Conservation (phyloP, 1,140 invertebrate genomes). For the Dendrolimus kikuchii region DNA sequence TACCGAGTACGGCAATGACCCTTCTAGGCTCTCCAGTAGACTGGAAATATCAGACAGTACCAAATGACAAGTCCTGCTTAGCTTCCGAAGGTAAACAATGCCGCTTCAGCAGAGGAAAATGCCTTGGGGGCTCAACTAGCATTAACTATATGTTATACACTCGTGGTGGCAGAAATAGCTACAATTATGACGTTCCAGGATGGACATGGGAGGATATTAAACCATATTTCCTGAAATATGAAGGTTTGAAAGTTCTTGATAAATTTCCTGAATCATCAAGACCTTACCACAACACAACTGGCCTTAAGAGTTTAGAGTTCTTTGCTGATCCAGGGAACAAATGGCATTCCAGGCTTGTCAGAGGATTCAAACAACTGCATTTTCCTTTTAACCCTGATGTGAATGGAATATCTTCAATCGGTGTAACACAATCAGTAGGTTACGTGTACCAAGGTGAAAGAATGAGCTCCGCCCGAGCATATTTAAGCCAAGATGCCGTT, state of each 20-base stretch:
- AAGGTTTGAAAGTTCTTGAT: slow-evolving; percentile 27
- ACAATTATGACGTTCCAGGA: slow-evolving; percentile 38
- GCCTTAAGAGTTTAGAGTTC: slow-evolving; percentile 73
- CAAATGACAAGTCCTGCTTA: slow-evolving; percentile 42
- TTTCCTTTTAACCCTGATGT: slow-evolving; percentile 63
- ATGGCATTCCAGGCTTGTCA: slow-evolving; percentile 65
- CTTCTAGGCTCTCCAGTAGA: slow-evolving; percentile 27
- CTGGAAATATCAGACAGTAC: slow-evolving; percentile 37
- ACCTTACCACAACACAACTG: slow-evolving; percentile 72
- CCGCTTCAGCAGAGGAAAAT: slow-evolving; percentile 62
- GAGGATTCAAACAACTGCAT: slow-evolving; percentile 60
- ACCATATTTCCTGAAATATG: slow-evolving; percentile 40
- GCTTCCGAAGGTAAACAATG: slow-evolving; percentile 21
- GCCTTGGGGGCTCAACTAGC: slow-evolving; percentile 80
- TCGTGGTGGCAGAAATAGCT: slow-evolving; percentile 81
- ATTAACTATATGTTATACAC: slow-evolving; percentile 89
- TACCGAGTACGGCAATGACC: slow-evolving; percentile 22
- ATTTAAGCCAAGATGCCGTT: slow-evolving; percentile 47
- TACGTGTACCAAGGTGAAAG: slow-evolving; percentile 34
- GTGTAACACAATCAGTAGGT: slow-evolving; percentile 48
- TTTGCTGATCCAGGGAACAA: slow-evolving; percentile 74
- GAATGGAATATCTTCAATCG: slow-evolving; percentile 72
- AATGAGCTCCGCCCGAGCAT: slow-evolving; percentile 32
- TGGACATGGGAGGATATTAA: slow-evolving; percentile 38
- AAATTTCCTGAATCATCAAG: slow-evolving; percentile 26